phyloP scores from a whole-genome alignment of 2,113 vertebrate genomes.

The Morone chrysops region DNA sequence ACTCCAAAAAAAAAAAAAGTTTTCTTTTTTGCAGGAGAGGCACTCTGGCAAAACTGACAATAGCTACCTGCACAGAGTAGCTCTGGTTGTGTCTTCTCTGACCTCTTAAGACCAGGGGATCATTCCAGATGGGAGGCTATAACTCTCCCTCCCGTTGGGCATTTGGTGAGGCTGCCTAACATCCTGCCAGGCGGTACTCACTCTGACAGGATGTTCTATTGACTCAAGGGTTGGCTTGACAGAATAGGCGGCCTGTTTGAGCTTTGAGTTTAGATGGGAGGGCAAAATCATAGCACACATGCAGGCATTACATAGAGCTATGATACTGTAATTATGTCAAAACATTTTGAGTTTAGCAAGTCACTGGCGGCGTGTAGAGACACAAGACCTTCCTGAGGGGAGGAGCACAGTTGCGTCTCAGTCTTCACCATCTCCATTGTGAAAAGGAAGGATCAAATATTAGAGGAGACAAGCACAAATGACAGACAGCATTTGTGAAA shows the following conservation, averaged over 20 bases:
- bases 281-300: slow-evolving; percentile 55
- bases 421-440: slow-evolving; percentile 31
- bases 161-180: slow-evolving; percentile 60
- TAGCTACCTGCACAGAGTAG: slow-evolving; percentile 29
- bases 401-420: slow-evolving; percentile 59
- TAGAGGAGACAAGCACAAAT: slow-evolving; percentile 58
- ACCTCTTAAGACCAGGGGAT: slow-evolving; percentile 63
- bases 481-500: slow-evolving; percentile 67
- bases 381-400: slow-evolving; percentile 64
- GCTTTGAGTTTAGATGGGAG: slow-evolving; percentile 67
- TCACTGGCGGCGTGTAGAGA: slow-evolving; percentile 56
- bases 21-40: not conserved
- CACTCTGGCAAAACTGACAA: slow-evolving; percentile 31
- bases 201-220: slow-evolving; percentile 77
- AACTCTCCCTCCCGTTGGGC: slow-evolving; percentile 53
- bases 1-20: not conserved
- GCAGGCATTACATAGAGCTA: slow-evolving; percentile 46
- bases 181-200: slow-evolving; percentile 69
- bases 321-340: slow-evolving; percentile 74
- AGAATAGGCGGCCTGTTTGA: slow-evolving; percentile 76
- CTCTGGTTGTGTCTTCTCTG: slow-evolving; percentile 49
- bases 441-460: slow-evolving; percentile 61
- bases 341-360: slow-evolving; percentile 53
- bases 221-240: slow-evolving; percentile 74
- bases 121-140: slow-evolving; percentile 59